phyloP scores from a whole-genome alignment of 2,888 invertebrate genomes.

The Eupithecia centaureata region DNA sequence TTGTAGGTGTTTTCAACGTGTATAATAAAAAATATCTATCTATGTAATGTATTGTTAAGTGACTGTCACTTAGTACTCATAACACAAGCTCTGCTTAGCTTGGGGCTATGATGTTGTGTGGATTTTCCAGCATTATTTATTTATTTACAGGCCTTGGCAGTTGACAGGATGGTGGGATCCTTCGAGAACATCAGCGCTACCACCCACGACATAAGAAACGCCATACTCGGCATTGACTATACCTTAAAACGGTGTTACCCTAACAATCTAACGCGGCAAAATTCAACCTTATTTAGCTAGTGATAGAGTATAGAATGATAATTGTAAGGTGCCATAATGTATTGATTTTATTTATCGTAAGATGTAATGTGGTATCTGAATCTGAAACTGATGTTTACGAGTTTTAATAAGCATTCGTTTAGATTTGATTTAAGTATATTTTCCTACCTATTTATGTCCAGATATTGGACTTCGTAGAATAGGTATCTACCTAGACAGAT shows the following conservation, averaged over 20 bases:
- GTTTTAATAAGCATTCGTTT: background rate
- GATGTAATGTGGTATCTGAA: background rate
- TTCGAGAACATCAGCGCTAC: slow-evolving; percentile 68
- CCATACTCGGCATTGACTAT: slow-evolving; percentile 72
- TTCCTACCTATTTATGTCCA: background rate
- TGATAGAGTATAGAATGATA: background rate
- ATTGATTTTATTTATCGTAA: slow-evolving; percentile 8
- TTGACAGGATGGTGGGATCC: slow-evolving; percentile 66
- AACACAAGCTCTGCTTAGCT: no score
- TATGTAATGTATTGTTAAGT: no score
- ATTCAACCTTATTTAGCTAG: slow-evolving; percentile 48
- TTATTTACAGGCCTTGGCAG: slow-evolving; percentile 69
- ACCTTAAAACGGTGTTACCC: slow-evolving; percentile 71
- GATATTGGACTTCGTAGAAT: background rate
- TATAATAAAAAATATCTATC: no score
- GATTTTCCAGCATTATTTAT: no score
- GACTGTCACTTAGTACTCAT: no score
- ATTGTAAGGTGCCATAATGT: slow-evolving; percentile 13
- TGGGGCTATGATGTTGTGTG: no score
- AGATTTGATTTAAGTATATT: background rate
- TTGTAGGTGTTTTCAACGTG: no score
- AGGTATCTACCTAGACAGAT: background rate
- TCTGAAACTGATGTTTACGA: background rate
- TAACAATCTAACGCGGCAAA: slow-evolving; percentile 57
- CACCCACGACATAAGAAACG: slow-evolving; percentile 68